Base-by-base conservation (phyloP, 1,140 invertebrate species). In the Nephotettix cincticeps region DNA sequence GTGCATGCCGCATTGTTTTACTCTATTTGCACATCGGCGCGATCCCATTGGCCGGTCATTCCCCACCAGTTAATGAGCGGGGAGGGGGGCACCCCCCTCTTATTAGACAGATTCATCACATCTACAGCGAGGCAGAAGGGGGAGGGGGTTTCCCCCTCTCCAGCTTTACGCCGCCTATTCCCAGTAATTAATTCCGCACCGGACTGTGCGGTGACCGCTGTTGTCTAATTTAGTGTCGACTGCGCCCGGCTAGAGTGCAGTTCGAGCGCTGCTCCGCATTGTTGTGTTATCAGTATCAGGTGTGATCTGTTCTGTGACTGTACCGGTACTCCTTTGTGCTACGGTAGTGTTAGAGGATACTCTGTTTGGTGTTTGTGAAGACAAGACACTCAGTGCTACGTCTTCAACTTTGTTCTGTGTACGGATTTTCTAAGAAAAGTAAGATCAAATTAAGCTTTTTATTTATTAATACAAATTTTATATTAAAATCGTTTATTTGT, bases 161-260 rank as follows among this genome's bases (percentile, higher is more conserved):
- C 64, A n/a, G 32, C 23, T 17, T 67, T 67, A 67, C 64, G 64
- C 64, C 64, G 64, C 64, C 64, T 67, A 67, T 67, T 67, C 30
- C 32, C 28, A 9, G 36, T 67, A 67, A 61, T 61, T 61, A 61
- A 61, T 61, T 61, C 56, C 56, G n/a, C 47, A 28, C 56, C 13
- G 14, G 56, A 14, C 25, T 4, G 6, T 3, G 21, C 9, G 9
- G 47, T n/a, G 56, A 61, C 23, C 56, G 56, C 21, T 61, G 17
- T n/a, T 23, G 21, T 65, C 23, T 67, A 67, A 67, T 67, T 67
- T 67, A 67, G 64, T 67, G 36, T 67, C 64, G 30, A 21, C 25
- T 17, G 9, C 23, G 64, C 43, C 64, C 64, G 32, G 9, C 17
- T 23, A 23, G 56, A 21, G 56, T 36, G 56, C 25, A 27, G 56